Conservation (phyloP, 1,140 invertebrate species). For the Agraylea sexmaculata region DNA sequence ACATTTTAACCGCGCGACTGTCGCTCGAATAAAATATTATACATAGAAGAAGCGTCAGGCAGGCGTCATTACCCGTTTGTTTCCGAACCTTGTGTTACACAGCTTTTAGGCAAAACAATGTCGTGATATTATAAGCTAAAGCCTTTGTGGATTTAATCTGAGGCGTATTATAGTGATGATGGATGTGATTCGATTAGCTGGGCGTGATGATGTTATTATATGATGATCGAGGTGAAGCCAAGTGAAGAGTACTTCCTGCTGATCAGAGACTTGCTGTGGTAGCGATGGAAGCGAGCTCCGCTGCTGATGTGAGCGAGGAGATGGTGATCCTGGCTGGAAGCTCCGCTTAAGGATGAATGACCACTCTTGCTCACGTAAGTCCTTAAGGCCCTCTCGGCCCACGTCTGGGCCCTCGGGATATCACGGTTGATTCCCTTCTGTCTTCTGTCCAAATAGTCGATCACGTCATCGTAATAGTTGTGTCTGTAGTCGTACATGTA, state of each 20-base stretch:
- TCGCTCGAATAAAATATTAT: too few species aligned
- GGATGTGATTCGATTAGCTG: background rate
- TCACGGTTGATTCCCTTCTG: constrained; percentile 55
- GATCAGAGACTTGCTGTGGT: constrained; percentile 47
- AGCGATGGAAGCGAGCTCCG: constrained; percentile 45
- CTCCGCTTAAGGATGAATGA: constrained; percentile 19
- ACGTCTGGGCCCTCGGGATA: constrained; percentile 62
- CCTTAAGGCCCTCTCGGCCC: constrained; percentile 65
- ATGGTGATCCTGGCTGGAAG: constrained; percentile 30
- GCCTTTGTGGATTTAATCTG: too few species aligned
- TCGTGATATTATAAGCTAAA: too few species aligned
- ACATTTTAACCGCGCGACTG: too few species aligned
- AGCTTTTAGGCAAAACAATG: too few species aligned
- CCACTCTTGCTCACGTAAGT: constrained; percentile 45
- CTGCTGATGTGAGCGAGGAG: constrained; percentile 42
- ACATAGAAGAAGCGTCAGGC: too few species aligned
- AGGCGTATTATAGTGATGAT: background rate
- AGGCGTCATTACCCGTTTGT: too few species aligned
- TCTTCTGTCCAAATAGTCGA: constrained; percentile 66
- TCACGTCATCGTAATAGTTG: constrained; percentile 76
- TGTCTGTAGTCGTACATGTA: constrained; percentile 72
- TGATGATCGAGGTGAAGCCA: constrained; percentile 35
- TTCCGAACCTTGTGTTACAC: too few species aligned
- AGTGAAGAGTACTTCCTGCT: constrained; percentile 47
- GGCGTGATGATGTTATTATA: constrained; percentile 33